Base-by-base conservation (phyloP, 2,113 vertebrate genomes). In the Scomber scombrus region DNA sequence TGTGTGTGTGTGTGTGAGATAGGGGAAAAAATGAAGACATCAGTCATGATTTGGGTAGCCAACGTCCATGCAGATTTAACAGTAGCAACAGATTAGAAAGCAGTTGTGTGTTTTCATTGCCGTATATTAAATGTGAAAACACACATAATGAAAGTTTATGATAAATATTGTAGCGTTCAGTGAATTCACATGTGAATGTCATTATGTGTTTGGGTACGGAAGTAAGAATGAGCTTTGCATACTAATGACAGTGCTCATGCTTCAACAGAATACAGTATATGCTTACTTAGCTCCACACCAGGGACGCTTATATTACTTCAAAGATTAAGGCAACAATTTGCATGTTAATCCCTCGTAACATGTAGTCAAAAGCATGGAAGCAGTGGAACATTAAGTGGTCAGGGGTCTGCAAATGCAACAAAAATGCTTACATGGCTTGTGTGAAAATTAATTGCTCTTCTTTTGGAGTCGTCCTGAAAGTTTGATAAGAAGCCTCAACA, bases 291-390 rank as follows among this genome's bases (percentile, higher is more conserved):
- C 73, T 84, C 61, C 54, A 64, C 51, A 54, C 55, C 57, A 63
- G 51, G 66, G 81, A 75, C 81, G 74, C 81, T 79, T 81, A 77
- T 87, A 89, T 83, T 47, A 79, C 84, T 72, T 46, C 21, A 56
- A 71, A 89, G 89, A 89, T 90, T 90, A 91, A 56, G 61, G 81
- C 61, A 79, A 87, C 75, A 77, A 86, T 91, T 91, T 92, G 81
- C 88, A 90, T 91, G 47, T 26, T 88, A 90, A 91, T 86, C 85
- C 81, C 16, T 51, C 14, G 11, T 75, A 73, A 89, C 81, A 77
- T 78, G 61, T 54, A 71, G 71, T 80, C 63, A 74, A 62, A 92
- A 54, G 84, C 61, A 63, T 29, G 43, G 29, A 66, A 84, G 78
- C 71, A 49, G 45, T 11, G 49, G 51, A 75, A 60, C 50, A 64